Evolutionary conservation across 1,140 invertebrate species (phyloP), one percentile per base, ranked within the genome.

Genomic region (Chelonus insularis): DNA sequence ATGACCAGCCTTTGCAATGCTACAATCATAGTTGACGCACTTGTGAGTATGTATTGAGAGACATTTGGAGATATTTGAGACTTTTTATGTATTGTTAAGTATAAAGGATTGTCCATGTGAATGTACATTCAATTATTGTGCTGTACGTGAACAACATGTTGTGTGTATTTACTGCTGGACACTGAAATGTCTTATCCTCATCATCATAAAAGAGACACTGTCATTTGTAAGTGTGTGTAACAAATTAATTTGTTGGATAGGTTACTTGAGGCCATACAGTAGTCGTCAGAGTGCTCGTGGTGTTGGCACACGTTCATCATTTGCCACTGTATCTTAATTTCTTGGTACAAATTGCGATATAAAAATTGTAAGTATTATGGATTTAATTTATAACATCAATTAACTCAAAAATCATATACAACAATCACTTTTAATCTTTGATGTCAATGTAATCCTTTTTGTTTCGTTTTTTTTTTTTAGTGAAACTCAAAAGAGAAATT

Each of bases 171-270:
- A 29, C 25, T 29, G 25, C 25, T 29, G 25, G 25, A 29, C 25
- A 29, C 25, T 7, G 25, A 29, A 29, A 43, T 43, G 14, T 9
- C 16, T 43, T 18, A 18, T 18, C 12, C 14, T 43, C 12, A 16
- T 43, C 41, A 3, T 7, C 3, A 29, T 29, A 29, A 29, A 29
- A 29, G 7, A 29, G 7, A 29, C 25, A 5, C 12, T 1, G n/a
- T 39, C n/a, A 14, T 43, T 14, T 43, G 14, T 8, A 4, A 16
- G 41, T 43, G 41, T 16, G 16, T 43, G 41, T 43, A 9, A 43
- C 41, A 43, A 43, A 43, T 43, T 43, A 43, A 43, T 43, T 43
- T 14, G 16, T 14, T 43, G 41, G 14, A 43, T 20, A 43, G 41
- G 41, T 43, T 43, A 43, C 41, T 43, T 16, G 41, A 43, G 41